Conservation (phyloP, 2,113 vertebrate species). For the Pterocles gutturalis region DNA sequence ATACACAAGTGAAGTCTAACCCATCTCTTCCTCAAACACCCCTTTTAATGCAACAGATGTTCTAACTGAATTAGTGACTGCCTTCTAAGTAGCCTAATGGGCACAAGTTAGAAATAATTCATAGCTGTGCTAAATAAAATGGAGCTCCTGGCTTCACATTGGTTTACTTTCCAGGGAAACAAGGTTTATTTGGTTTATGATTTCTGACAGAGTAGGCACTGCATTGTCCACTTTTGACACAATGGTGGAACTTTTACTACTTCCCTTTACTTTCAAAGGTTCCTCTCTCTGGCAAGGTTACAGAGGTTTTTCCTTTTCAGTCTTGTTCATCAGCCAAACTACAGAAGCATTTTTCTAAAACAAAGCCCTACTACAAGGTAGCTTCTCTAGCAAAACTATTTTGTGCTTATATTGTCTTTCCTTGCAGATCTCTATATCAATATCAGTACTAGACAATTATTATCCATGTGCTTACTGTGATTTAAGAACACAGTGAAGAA, state of each 20-base stretch:
- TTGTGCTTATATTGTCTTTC: background rate
- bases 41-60: background rate
- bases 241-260: background rate
- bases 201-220: background rate
- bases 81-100: background rate
- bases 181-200: background rate
- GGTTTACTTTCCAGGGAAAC: background rate
- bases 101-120: background rate
- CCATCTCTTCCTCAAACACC: background rate
- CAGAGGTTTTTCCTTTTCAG: background rate
- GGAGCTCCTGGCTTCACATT: background rate
- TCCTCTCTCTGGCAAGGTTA: background rate
- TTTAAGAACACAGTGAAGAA: background rate
- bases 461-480: background rate
- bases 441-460: background rate
- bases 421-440: background rate
- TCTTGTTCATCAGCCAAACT: background rate
- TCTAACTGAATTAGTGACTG: background rate
- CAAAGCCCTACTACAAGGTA: background rate
- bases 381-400: background rate
- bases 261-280: background rate
- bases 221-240: background rate
- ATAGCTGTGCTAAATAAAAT: background rate
- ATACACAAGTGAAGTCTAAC: background rate
- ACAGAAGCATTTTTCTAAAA: background rate